phyloP scores from a whole-genome alignment of 1,140 invertebrate genomes.

The Drosophila navojoa region DNA sequence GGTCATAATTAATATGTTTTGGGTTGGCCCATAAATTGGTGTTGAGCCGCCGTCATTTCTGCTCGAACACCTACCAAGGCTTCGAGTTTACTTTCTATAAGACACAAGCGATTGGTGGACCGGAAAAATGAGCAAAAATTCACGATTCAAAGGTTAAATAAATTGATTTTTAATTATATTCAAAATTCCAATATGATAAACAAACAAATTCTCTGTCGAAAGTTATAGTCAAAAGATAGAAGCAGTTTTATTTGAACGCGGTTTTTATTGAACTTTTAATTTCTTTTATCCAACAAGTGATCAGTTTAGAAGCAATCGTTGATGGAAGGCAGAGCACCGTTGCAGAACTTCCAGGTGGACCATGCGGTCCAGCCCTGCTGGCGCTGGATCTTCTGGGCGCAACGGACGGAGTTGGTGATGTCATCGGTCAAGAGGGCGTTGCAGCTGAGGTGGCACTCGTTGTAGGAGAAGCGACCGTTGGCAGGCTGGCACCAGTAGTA shows the following conservation, averaged over 20 bases:
- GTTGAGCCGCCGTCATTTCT: slow-evolving; percentile 41
- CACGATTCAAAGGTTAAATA: slow-evolving; percentile 6
- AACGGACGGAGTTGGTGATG: slow-evolving; percentile 50
- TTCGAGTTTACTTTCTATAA: slow-evolving; percentile 43
- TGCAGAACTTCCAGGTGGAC: slow-evolving; percentile 57
- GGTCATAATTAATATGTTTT: slow-evolving; percentile 49
- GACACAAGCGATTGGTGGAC: neutral
- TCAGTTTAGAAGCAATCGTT: slow-evolving; percentile 53
- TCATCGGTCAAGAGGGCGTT: slow-evolving; percentile 43
- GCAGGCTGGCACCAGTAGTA: slow-evolving; percentile 65
- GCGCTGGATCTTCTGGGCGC: slow-evolving; percentile 46
- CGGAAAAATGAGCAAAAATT: slow-evolving; percentile 25
- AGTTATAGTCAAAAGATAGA: neutral
- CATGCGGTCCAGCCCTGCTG: slow-evolving; percentile 63
- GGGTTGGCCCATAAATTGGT: slow-evolving; percentile 33
- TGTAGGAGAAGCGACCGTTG: slow-evolving; percentile 43
- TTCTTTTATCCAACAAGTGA: neutral
- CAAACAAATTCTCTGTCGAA: neutral
- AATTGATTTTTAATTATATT: slow-evolving; percentile 32
- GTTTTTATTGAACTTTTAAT: neutral
- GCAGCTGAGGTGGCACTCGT: slow-evolving; percentile 44
- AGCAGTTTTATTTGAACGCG: neutral
- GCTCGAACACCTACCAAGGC: slow-evolving; percentile 1
- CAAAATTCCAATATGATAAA: slow-evolving; percentile 8
- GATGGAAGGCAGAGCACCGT: slow-evolving; percentile 50